Conservation (phyloP, 2,113 vertebrate species). For the Psittacus erithacus region DNA sequence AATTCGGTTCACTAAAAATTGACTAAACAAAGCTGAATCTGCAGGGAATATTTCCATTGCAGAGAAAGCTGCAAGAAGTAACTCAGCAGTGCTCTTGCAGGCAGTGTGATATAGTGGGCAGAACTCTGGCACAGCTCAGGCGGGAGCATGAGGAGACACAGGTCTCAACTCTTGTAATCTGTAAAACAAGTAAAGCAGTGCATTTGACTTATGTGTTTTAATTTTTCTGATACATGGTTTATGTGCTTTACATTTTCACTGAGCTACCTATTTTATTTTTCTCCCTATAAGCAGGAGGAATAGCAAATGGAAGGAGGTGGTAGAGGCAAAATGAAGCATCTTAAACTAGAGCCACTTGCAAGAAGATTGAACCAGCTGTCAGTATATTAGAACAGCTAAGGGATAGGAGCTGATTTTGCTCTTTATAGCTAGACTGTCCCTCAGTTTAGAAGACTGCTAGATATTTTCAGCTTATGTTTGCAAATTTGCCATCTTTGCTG, state of each 20-base stretch:
- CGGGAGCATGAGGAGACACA: not conserved
- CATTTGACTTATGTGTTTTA: not conserved
- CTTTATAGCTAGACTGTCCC: conserved; percentile 21
- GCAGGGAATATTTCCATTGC: not conserved
- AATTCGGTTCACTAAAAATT: conserved; percentile 1
- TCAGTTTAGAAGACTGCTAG: not conserved
- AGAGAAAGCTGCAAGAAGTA: not conserved
- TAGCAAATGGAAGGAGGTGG: not conserved
- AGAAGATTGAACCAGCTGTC: conserved; percentile 34
- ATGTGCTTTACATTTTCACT: not conserved
- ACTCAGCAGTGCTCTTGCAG: not conserved
- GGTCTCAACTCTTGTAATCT: not conserved
- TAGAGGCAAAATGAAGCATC: not conserved
- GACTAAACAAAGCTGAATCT: not conserved
- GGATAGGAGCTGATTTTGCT: conserved; percentile 4
- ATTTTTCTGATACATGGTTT: not conserved
- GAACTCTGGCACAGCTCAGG: not conserved
- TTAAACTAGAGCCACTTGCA: conserved; percentile 13
- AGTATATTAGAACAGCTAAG: not conserved
- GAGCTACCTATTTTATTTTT: not conserved
- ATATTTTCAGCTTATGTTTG: conserved; percentile 27
- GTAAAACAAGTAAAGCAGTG: not conserved
- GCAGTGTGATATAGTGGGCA: not conserved
- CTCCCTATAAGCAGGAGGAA: not conserved
- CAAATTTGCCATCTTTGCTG: conserved; percentile 7